Conservation (phyloP, 2,113 vertebrate species). For the Oncorhynchus masou region DNA sequence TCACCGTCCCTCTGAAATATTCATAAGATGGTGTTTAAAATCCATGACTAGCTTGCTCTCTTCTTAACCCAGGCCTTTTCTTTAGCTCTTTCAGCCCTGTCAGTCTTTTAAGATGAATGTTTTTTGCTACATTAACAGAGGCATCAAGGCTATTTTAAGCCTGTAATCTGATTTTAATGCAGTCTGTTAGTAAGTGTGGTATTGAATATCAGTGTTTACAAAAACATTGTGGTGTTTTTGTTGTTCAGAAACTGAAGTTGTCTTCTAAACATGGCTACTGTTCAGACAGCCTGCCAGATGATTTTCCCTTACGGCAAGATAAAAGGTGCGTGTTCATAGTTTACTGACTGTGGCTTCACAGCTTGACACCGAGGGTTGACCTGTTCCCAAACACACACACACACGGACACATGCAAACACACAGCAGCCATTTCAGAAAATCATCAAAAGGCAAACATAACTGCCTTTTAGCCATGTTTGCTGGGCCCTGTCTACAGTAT, state of each 20-base stretch:
- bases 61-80: slow-evolving; percentile 27
- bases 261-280: background rate
- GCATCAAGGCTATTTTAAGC: background rate
- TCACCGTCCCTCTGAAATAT: slow-evolving; percentile 71
- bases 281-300: background rate
- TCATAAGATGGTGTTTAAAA: slow-evolving; percentile 64
- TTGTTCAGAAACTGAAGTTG: background rate
- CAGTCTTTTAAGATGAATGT: background rate
- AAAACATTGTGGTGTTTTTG: background rate
- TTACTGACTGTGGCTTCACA: background rate
- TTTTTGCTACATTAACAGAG: background rate
- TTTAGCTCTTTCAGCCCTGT: slow-evolving; percentile 23
- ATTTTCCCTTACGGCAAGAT: background rate
- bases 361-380: background rate
- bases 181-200: background rate
- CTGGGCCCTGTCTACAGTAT: slow-evolving; percentile 10
- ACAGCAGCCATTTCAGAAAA: slow-evolving; percentile 14
- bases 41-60: slow-evolving; percentile 36
- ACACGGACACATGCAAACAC: background rate
- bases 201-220: background rate
- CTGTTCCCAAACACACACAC: slow-evolving; percentile 19
- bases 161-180: background rate
- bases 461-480: slow-evolving; percentile 4
- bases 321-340: background rate
- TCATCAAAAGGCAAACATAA: slow-evolving; percentile 22